These are phyloP conservation scores for Loris lydekkerianus DNA, from an alignment of 2,797 vertebrate species.

Conservation along the genomic window DNA sequence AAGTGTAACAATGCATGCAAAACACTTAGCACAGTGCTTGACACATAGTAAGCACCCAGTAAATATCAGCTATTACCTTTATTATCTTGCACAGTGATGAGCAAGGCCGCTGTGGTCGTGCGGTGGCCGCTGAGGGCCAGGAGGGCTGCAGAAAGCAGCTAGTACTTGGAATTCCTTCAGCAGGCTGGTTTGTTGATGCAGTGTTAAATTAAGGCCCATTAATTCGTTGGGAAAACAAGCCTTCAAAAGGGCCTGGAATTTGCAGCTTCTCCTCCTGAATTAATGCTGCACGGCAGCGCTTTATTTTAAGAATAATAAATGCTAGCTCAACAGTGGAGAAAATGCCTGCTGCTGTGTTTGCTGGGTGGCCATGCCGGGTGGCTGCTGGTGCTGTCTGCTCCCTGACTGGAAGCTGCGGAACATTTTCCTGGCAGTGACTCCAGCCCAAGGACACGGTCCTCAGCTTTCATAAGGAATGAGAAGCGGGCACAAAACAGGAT, in stretches of 20 bases:
- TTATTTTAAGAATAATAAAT: slow-evolving; percentile 85
- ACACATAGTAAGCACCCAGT: not conserved
- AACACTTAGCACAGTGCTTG: not conserved
- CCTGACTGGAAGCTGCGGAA: not conserved
- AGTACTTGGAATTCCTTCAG: slow-evolving; percentile 79
- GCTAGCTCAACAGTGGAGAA: slow-evolving; percentile 61
- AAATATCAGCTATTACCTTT: not conserved
- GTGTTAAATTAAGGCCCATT: slow-evolving; percentile 85
- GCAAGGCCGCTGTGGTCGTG: not conserved
- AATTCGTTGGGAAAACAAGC: slow-evolving; percentile 87
- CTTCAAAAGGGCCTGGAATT: slow-evolving; percentile 82
- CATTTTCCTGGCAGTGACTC: not conserved
- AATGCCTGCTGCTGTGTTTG: slow-evolving; percentile 8
- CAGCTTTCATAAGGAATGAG: not conserved
- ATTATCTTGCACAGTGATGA: not conserved
- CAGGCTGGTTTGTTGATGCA: slow-evolving; percentile 73
- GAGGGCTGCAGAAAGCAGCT: slow-evolving; percentile 23
- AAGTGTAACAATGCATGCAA: not conserved
- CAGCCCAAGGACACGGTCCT: not conserved
- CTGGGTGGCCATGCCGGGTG: not conserved
- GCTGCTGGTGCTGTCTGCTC: slow-evolving; percentile 60
- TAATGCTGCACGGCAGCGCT: slow-evolving; percentile 71
- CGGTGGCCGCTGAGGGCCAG: not conserved
- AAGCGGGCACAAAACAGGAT: not conserved
- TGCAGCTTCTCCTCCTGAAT: slow-evolving; percentile 81